Percentiles rank a stretch among this genome's conserved stretches.
Conservation (phyloP, 2,888 invertebrate genomes). For the Nomada ruficornis region DNA sequence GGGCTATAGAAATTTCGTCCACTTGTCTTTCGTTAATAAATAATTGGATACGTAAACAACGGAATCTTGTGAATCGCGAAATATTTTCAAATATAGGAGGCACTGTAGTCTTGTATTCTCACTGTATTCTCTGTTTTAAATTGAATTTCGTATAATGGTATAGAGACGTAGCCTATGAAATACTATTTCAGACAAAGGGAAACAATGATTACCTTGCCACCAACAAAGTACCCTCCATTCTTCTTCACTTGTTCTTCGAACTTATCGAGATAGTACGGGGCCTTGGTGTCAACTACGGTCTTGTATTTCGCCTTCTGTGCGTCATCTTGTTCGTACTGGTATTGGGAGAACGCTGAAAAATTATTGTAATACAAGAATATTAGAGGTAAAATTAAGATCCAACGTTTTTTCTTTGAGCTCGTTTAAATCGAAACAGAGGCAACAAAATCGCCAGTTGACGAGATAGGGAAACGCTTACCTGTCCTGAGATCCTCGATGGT, state of each 20-base stretch:
- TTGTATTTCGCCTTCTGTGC: conserved; percentile 73
- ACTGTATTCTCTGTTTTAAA: no score
- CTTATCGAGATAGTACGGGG: conserved; percentile 70
- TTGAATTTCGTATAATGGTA: no score
- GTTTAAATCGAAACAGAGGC: background rate
- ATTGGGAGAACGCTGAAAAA: conserved; percentile 71
- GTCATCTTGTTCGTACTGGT: conserved; percentile 76
- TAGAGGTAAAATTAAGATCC: background rate
- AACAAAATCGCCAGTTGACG: background rate
- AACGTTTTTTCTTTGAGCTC: background rate
- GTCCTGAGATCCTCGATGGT: conserved; percentile 85
- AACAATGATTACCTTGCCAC: conserved; percentile 75
- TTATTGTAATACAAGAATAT: background rate
- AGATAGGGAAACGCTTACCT: conserved; percentile 81
- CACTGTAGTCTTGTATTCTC: no score
- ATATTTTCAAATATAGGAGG: no score
- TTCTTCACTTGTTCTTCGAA: conserved; percentile 77
- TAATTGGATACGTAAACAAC: no score
- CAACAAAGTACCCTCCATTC: conserved; percentile 80
- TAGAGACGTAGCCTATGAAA: no score
- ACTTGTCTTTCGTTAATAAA: no score
- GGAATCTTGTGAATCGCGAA: no score
- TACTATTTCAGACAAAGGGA: background rate
- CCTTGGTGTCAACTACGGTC: conserved; percentile 70
- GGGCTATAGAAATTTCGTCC: no score